Evolutionary conservation across 2,797 vertebrate genomes (phyloP).

Genomic region (Sebastes itinus): DNA sequence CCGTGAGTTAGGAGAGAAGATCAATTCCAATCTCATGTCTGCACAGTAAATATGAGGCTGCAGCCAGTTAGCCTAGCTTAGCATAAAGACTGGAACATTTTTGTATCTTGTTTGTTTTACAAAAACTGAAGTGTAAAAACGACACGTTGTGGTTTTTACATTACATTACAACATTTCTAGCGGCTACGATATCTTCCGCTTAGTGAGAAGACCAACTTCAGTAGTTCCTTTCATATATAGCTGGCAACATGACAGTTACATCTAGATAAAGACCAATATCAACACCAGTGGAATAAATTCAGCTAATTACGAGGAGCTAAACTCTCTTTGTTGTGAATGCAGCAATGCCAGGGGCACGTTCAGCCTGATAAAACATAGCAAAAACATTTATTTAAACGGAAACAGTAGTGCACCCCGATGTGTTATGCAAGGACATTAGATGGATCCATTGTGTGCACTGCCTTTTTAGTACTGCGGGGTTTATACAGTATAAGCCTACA

Average conservation of each 20-base stretch:
- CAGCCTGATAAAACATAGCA: too few relatives aligned
- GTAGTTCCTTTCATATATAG: background rate
- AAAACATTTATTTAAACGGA: too few relatives aligned
- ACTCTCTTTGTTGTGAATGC: background rate
- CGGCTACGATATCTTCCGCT: background rate
- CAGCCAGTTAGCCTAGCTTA: background rate
- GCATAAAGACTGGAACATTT: background rate
- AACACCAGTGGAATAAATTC: background rate
- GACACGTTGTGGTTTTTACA: background rate
- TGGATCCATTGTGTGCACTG: too few relatives aligned
- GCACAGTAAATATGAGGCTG: background rate
- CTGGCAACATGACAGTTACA: too few relatives aligned
- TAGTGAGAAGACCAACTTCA: background rate
- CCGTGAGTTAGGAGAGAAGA: background rate
- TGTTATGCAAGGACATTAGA: fast-evolving
- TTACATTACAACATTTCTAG: background rate
- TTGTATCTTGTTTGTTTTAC: too few relatives aligned
- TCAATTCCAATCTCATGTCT: background rate
- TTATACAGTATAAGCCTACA: too few relatives aligned
- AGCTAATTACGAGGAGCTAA: background rate
- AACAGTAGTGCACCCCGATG: fast-evolving
- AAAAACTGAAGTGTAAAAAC: background rate
- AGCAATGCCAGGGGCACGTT: background rate
- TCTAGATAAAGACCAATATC: background rate
- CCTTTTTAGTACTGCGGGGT: too few relatives aligned